phyloP scores from a whole-genome alignment of 2,113 vertebrate genomes.

The Parus major region DNA sequence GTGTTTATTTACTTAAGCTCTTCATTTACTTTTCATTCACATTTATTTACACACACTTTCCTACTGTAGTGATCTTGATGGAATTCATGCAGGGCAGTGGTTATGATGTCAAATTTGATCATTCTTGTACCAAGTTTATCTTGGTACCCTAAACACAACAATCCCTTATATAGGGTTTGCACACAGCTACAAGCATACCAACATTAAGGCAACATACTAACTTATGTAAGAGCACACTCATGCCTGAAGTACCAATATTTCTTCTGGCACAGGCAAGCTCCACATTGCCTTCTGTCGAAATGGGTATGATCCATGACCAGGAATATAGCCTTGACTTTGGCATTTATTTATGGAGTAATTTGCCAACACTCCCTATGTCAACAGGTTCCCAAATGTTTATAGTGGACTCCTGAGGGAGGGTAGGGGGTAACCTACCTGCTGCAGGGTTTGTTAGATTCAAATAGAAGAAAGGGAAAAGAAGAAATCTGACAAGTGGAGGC shows the following conservation, averaged over 20 bases:
- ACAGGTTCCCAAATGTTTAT: neutral
- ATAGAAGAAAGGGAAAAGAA: neutral
- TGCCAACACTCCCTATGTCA: neutral
- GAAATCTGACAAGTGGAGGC: neutral
- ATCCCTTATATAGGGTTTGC: neutral
- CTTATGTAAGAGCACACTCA: neutral
- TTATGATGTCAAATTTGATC: neutral
- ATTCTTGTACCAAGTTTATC: neutral
- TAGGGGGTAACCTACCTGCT: neutral
- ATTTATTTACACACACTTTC: neutral
- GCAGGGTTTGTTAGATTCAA: neutral
- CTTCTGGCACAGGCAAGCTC: neutral
- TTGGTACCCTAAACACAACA: neutral
- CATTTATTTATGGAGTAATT: neutral
- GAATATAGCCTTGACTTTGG: neutral
- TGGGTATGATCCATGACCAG: neutral
- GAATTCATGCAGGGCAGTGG: neutral
- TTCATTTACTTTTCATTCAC: neutral
- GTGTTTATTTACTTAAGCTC: neutral
- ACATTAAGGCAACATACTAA: neutral
- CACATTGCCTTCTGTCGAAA: neutral
- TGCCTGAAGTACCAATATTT: neutral
- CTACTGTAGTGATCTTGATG: neutral
- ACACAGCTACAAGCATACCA: neutral
- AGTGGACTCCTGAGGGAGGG: neutral